phyloP scores from a whole-genome alignment of 2,113 vertebrate genomes.

The Indicator maculatus region DNA sequence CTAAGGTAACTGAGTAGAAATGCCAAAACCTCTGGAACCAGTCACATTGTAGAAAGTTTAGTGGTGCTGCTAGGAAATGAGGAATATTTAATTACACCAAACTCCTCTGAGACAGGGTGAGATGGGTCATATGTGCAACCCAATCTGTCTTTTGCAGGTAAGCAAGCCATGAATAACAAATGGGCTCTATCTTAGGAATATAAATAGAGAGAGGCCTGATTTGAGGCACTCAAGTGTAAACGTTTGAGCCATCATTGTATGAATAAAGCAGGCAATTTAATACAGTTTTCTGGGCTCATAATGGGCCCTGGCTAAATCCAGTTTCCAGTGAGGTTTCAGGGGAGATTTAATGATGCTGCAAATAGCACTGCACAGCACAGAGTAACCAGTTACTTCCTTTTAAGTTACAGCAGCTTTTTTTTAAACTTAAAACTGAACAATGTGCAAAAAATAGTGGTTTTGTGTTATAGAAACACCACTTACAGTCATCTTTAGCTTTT shows the following conservation, averaged over 20 bases:
- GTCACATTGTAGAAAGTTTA: neutral
- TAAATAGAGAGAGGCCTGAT: conserved; percentile 5
- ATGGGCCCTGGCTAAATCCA: conserved; percentile 19
- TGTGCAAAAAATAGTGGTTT: too few species aligned
- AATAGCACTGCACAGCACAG: neutral
- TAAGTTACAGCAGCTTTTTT: conserved; percentile 12
- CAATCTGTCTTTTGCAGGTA: neutral
- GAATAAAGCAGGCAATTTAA: conserved; percentile 25
- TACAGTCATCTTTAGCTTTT: neutral
- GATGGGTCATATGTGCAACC: neutral
- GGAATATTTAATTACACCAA: neutral
- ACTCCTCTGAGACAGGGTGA: neutral
- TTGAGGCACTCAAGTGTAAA: neutral
- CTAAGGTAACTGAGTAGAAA: neutral
- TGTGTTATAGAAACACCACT: neutral
- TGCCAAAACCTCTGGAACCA: neutral
- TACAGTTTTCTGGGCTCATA: neutral
- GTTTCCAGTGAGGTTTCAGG: neutral
- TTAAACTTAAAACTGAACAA: neutral
- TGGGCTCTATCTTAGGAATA: conserved; percentile 4
- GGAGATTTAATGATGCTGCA: conserved; percentile 39
- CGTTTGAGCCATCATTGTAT: neutral
- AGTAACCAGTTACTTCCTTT: conserved; percentile 12
- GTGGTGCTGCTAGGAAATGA: neutral
- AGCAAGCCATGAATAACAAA: neutral